phyloP scores from a whole-genome alignment of 2,113 vertebrate species.

The Bujurquina vittata region DNA sequence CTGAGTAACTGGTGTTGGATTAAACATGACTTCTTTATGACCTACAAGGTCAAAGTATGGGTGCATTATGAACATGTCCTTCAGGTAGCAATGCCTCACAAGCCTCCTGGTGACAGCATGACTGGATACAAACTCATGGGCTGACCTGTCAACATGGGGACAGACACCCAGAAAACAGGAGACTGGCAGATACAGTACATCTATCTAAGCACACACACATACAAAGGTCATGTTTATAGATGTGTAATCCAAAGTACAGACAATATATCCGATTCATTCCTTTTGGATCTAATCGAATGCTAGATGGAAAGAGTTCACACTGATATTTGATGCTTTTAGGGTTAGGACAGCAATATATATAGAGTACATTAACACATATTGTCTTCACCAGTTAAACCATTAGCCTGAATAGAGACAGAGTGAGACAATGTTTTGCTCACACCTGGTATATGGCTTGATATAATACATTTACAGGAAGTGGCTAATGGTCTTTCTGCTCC shows the following conservation, averaged over 20 bases:
- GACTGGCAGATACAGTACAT: background rate
- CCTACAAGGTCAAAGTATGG: conserved; percentile 52
- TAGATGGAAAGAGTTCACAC: background rate
- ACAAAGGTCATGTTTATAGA: background rate
- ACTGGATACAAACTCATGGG: conserved; percentile 60
- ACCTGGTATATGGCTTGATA: too few relatives aligned
- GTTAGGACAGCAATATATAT: background rate
- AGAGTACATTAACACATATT: conserved; percentile 1
- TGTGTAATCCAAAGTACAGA: background rate
- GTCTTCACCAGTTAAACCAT: conserved; percentile 35
- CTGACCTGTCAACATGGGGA: conserved; percentile 39
- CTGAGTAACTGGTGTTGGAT: conserved; percentile 57
- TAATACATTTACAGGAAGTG: too few relatives aligned
- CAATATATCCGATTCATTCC: background rate
- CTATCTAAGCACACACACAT: background rate
- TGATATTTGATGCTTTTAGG: background rate
- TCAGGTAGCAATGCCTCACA: conserved; percentile 32
- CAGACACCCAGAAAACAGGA: conserved; percentile 27
- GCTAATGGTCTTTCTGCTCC: too few relatives aligned
- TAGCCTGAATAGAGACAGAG: conserved; percentile 22
- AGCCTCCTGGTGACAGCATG: conserved; percentile 62
- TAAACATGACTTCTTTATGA: conserved; percentile 48
- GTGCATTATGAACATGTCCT: conserved; percentile 55
- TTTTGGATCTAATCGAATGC: conserved; percentile 2
- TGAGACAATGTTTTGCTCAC: too few relatives aligned